Conservation (phyloP, 2,797 vertebrate species). For the Coranthus polyacanthus region DNA sequence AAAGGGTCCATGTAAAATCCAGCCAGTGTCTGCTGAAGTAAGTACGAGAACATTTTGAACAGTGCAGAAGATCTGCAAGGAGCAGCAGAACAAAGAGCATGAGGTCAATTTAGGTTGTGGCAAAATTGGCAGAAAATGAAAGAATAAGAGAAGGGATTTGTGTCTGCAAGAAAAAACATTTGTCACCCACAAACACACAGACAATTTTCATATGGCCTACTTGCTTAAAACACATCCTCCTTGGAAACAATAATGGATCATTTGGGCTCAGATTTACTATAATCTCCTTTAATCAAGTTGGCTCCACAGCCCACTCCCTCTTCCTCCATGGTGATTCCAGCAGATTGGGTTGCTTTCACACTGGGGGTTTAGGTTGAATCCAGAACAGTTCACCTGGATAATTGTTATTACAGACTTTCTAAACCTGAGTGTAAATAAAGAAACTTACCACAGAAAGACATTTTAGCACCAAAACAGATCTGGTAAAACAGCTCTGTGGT, state of each 20-base stretch:
- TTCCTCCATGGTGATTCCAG: constrained; percentile 54
- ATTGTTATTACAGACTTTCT: constrained; percentile 7
- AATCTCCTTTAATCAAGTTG: constrained; percentile 56
- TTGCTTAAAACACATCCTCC: constrained; percentile 36
- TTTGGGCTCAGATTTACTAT: constrained; percentile 59
- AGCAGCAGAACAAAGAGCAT: constrained; percentile 38
- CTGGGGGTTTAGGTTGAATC: constrained; percentile 42
- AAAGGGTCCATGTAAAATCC: constrained; percentile 51
- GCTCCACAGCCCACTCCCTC: constrained; percentile 27
- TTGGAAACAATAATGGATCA: constrained; percentile 38
- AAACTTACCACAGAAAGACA: not conserved
- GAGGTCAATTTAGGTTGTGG: constrained; percentile 39
- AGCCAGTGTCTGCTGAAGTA: constrained; percentile 49
- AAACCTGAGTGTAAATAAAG: not conserved
- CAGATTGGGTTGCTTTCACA: constrained; percentile 66
- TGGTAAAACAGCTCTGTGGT: too few species aligned
- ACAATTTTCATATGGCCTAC: constrained; percentile 25
- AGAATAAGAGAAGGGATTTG: constrained; percentile 35
- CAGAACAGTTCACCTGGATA: not conserved
- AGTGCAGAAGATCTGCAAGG: constrained; percentile 35
- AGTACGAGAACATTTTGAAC: constrained; percentile 7
- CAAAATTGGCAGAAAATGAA: constrained; percentile 38
- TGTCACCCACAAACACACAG: constrained; percentile 37
- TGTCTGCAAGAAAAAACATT: too few species aligned
- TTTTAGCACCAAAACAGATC: not conserved